Evolutionary conservation across 2,113 vertebrate species (phyloP), one percentile per base, ranked within the genome.

Genomic region (Limnothrissa miodon): DNA sequence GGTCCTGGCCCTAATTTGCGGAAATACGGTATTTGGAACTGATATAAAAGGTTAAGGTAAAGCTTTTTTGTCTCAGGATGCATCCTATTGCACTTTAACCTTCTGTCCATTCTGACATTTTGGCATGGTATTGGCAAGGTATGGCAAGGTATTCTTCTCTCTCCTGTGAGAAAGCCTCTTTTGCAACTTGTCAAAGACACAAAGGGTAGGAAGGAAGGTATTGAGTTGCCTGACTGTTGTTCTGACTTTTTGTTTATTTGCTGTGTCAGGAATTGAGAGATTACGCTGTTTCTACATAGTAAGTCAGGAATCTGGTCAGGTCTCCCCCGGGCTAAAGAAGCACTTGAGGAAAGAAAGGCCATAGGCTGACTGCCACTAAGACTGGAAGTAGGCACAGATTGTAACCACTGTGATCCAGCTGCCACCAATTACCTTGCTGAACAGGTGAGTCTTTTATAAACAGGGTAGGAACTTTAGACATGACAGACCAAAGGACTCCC

Each of bases 241-340:
- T 92, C 88, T 90, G 89, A 81, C 80, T 83, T 80, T n/a, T 86
- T 95, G 94, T 95, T 95, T 95, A 94, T 95, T 95, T 95, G 93
- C 93, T 93, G 91, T 95, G 94, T 94, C 94, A 94, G 92, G 93
- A 90, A 94, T 93, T 94, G 93, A 95, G 94, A 95, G 93, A 95
- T 94, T 94, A 94, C 93, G 93, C 91, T 89, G 90, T 92, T 93
- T 92, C 91, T 90, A 91, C 89, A 92, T 89, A 87, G 88, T 86
- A 85, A 89, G 90, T 86, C 87, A 92, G 89, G 92, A 93, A 91
- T 93, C 93, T 93, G 93, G 91, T 93, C 92, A 91, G 92, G 92
- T 90, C 88, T 93, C 87, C 94, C 94, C 90, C 90, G 0, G 94
- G 92, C 90, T 90, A 89, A 93, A 92, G 87, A 85, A 86, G 89